Base-by-base conservation (phyloP, 2,113 vertebrate genomes). In the Porphyrio hochstetteri region DNA sequence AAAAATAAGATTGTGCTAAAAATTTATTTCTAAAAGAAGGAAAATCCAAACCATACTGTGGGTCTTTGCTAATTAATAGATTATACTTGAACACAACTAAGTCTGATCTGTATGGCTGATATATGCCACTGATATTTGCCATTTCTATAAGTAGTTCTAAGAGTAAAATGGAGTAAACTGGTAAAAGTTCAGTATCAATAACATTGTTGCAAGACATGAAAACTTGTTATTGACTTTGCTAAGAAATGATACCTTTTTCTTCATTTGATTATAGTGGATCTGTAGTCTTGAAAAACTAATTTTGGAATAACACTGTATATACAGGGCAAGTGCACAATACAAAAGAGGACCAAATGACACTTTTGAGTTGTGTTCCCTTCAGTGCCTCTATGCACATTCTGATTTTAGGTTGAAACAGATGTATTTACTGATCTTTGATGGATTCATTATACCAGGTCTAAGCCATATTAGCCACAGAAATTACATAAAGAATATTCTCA, bases 401-500 rank as follows among this genome's bases (percentile, higher is more conserved):
- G 63, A 74, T 25, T 90, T 79, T 55, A 29, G 21, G 17, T 20
- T 84, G 31, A 86, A 85, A 46, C 15, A 76, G 38, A 82, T 10
- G 11, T 25, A 91, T 70, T 77, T 71, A 57, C 21, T 52, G 16
- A 69, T 74, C 56, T 74, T 61, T 64, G 48, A 78, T 3, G 29
- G 82, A 78, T 67, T 70, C 9, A 42, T 50, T 75, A 76, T 10
- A 68, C 16, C 19, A 87, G 7, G 4, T 52, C 52, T 50, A 74
- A 52, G 21, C 6, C 0, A 0, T 79, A 93, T 61, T 35, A 87
- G 33, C 35, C 52, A 64, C 20, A 79, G 17, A 57, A 88, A 83
- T 36, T n/a, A 60, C 27, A 59, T 31, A 25, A n/a, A 84, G 33
- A 35, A 13, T 57, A 50, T 64, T 94, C 97, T 36, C 56, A 99